A percentile compares a stretch with the other conserved stretches of the same genome.
phyloP scores from a whole-genome alignment of 2,888 invertebrate genomes.

The Thymelicus acteon region DNA sequence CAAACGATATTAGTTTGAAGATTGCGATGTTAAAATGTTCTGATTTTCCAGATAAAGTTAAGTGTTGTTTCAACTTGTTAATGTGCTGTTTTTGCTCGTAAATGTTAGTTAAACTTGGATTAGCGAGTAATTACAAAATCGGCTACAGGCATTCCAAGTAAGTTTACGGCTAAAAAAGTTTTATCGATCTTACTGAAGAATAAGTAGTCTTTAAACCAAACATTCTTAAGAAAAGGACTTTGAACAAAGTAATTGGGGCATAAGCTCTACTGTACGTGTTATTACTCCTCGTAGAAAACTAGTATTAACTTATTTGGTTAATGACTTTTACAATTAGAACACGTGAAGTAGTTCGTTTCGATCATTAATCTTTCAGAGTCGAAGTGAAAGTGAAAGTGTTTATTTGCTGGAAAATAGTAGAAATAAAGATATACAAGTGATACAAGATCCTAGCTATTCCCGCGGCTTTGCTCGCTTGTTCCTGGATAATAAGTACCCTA shows the following conservation, averaged over 20 bases:
- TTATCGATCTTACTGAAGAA: background rate
- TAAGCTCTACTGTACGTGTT: background rate
- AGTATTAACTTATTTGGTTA: background rate
- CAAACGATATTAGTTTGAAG: too few relatives aligned
- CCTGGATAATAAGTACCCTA: too few relatives aligned
- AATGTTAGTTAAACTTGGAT: background rate
- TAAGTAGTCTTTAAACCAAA: background rate
- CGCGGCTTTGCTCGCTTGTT: too few relatives aligned
- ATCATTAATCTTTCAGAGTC: background rate
- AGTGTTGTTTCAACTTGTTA: too few relatives aligned
- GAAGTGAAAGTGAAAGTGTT: too few relatives aligned
- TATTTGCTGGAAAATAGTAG: too few relatives aligned
- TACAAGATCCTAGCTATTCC: too few relatives aligned
- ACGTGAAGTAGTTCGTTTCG: background rate
- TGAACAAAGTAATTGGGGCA: background rate
- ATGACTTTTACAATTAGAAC: background rate
- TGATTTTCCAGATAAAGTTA: too few relatives aligned
- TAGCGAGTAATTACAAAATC: background rate
- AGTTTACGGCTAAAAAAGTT: background rate
- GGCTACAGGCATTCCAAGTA: background rate
- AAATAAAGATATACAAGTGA: too few relatives aligned
- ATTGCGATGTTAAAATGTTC: background rate
- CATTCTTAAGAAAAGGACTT: background rate
- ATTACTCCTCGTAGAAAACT: too few relatives aligned
- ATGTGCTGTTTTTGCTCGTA: background rate